These are phyloP conservation scores for Ormyrus nitidulus DNA, from an alignment of 2,888 invertebrate genomes.

Conservation along the genomic window DNA sequence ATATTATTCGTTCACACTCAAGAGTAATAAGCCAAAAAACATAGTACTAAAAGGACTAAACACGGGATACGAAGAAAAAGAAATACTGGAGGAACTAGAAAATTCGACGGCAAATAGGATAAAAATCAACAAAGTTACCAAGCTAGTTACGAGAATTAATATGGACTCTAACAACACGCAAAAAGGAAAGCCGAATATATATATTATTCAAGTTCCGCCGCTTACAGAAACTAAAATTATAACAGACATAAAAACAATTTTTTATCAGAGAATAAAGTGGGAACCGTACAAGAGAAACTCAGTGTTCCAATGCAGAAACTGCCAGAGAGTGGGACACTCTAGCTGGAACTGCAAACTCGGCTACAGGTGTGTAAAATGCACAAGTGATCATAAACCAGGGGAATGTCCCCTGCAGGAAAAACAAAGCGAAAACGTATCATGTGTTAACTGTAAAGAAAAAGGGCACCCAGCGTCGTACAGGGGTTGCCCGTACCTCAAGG, in stretches of 20 bases:
- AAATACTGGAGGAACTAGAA: neutral
- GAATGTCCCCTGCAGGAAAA: neutral
- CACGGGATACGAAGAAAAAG: neutral
- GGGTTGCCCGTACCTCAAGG: neutral
- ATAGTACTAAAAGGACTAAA: neutral
- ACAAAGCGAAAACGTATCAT: neutral
- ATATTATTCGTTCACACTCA: constrained; percentile 3
- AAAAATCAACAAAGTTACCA: neutral
- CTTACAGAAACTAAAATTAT: neutral
- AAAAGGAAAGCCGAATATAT: neutral
- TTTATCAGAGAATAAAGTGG: neutral
- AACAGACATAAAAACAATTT: neutral
- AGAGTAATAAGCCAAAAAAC: neutral
- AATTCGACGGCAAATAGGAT: neutral
- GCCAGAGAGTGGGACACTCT: constrained; percentile 3
- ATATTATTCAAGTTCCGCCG: neutral
- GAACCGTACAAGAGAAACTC: neutral
- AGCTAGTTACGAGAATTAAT: neutral
- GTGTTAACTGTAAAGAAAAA: neutral
- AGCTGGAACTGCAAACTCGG: neutral
- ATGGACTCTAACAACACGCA: neutral
- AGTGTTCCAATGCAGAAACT: constrained; percentile 5
- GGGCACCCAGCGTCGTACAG: neutral
- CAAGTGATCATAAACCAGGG: neutral
- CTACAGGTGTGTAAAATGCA: constrained; percentile 13